These are phyloP conservation scores for Micropterix aruncella DNA, from an alignment of 2,888 invertebrate species.

Conservation along the genomic window DNA sequence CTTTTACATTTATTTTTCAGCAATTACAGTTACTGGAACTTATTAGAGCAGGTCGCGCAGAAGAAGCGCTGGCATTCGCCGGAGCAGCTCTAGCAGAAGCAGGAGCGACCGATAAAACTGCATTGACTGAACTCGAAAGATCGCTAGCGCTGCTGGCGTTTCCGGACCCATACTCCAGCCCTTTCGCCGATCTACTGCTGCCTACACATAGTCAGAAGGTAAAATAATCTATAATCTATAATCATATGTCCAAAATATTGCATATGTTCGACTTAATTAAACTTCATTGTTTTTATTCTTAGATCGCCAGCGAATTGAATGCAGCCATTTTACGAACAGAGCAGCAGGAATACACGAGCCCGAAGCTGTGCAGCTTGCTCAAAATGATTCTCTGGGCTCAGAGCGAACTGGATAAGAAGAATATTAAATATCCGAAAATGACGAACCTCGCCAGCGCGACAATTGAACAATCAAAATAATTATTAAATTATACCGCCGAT, in stretches of 20 bases:
- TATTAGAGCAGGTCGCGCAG: constrained; percentile 70
- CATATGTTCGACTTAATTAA: not conserved
- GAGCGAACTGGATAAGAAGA: constrained; percentile 86
- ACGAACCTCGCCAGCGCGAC: constrained; percentile 77
- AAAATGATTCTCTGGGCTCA: constrained; percentile 94
- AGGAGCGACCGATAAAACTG: constrained; percentile 65
- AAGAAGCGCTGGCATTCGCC: constrained; percentile 81
- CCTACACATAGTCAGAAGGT: constrained; percentile 91
- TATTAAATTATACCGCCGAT: not conserved
- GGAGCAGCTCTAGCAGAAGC: constrained; percentile 83
- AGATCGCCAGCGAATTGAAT: constrained; percentile 92
- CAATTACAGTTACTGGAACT: constrained; percentile 84
- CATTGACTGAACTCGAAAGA: constrained; percentile 72
- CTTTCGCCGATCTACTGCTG: constrained; percentile 87
- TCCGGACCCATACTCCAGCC: constrained; percentile 88
- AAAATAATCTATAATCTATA: constrained; percentile 6
- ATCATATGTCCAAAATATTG: not conserved
- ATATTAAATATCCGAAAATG: constrained; percentile 93
- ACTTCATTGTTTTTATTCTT: constrained; percentile 13
- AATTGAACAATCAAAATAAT: constrained; percentile 60
- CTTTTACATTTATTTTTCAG: constrained; percentile 29
- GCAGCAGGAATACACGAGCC: constrained; percentile 79
- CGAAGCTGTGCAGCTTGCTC: constrained; percentile 80
- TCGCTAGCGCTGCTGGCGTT: constrained; percentile 92
- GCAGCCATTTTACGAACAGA: constrained; percentile 94